Conservation (phyloP, 2,888 invertebrate species). For the Drosophila mettleri region DNA sequence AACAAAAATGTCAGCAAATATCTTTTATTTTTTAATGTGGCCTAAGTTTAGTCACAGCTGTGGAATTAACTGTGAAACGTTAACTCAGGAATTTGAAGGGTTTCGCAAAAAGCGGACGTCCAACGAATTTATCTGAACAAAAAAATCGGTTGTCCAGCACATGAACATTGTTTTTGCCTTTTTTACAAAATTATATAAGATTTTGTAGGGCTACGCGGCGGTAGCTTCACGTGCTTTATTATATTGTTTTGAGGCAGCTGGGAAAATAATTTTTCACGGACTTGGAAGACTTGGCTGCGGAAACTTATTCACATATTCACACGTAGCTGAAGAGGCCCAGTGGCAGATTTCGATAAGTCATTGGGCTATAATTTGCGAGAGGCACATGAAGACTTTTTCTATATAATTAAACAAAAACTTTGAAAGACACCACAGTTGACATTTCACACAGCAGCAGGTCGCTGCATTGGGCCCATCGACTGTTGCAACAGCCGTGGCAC, state of each 20-base stretch:
- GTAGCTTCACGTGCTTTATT: slow-evolving; percentile 17
- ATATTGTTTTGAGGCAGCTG: slow-evolving; percentile 56
- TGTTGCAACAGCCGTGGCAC: slow-evolving; percentile 77
- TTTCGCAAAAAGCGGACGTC: slow-evolving; percentile 16
- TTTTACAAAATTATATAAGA: slow-evolving; percentile 49
- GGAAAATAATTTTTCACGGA: slow-evolving; percentile 76
- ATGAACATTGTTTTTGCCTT: slow-evolving; percentile 12
- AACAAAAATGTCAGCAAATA: slow-evolving; percentile 9
- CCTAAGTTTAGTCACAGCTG: slow-evolving; percentile 18
- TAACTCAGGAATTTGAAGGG: slow-evolving; percentile 47
- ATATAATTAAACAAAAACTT: slow-evolving; percentile 65
- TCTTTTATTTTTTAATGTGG: slow-evolving; percentile 7
- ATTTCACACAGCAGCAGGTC: slow-evolving; percentile 77
- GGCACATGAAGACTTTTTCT: slow-evolving; percentile 68
- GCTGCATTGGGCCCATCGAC: slow-evolving; percentile 45
- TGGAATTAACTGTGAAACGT: slow-evolving; percentile 25
- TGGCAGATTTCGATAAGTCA: slow-evolving; percentile 81
- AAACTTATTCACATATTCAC: slow-evolving; percentile 62
- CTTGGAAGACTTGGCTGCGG: slow-evolving; percentile 43
- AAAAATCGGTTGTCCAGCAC: slow-evolving; percentile 39
- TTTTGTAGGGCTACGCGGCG: slow-evolving; percentile 32
- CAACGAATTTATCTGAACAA: slow-evolving; percentile 25
- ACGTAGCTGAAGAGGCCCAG: slow-evolving; percentile 60
- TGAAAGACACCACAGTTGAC: slow-evolving; percentile 61
- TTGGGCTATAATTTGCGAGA: slow-evolving; percentile 74